phyloP scores from a whole-genome alignment of 2,888 invertebrate genomes.

The Brassicogethes aeneus region DNA sequence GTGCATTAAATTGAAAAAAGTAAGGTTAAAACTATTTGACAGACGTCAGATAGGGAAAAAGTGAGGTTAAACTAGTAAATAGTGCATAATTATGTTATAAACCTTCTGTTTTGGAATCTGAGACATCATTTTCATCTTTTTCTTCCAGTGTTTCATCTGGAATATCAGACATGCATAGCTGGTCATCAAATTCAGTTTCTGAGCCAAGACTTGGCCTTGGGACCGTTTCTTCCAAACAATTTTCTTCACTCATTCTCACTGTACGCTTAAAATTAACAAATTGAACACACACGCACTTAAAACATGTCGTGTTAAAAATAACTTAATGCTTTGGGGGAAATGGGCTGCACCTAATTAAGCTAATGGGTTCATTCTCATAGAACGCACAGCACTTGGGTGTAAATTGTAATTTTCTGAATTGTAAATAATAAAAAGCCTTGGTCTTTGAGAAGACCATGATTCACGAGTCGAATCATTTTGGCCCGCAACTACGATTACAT shows the following conservation, averaged over 20 bases:
- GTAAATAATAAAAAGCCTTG: too few species aligned
- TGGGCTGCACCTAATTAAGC: background rate
- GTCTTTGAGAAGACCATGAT: too few species aligned
- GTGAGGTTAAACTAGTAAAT: constrained; percentile 1
- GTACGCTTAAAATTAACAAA: background rate
- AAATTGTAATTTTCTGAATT: too few species aligned
- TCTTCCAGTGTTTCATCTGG: constrained; percentile 38
- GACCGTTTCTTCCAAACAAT: constrained; percentile 11
- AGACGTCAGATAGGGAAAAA: too few species aligned
- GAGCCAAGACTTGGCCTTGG: constrained; percentile 27
- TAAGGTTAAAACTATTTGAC: too few species aligned
- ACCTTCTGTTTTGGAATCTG: constrained; percentile 30
- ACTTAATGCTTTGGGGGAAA: background rate
- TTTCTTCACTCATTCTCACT: constrained; percentile 10
- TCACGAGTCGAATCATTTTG: too few species aligned
- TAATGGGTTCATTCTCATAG: background rate
- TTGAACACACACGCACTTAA: background rate
- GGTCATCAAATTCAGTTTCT: constrained; percentile 72
- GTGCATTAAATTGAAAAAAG: too few species aligned
- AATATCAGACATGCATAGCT: constrained; percentile 48
- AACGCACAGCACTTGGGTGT: background rate
- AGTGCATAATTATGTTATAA: constrained; percentile 13
- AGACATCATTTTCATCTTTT: constrained; percentile 37
- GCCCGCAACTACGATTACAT: too few species aligned
- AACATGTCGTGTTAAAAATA: background rate